A percentile compares a stretch with the other conserved stretches of the same genome.
Conservation (phyloP, 2,888 invertebrate genomes). For the Labia minor region DNA sequence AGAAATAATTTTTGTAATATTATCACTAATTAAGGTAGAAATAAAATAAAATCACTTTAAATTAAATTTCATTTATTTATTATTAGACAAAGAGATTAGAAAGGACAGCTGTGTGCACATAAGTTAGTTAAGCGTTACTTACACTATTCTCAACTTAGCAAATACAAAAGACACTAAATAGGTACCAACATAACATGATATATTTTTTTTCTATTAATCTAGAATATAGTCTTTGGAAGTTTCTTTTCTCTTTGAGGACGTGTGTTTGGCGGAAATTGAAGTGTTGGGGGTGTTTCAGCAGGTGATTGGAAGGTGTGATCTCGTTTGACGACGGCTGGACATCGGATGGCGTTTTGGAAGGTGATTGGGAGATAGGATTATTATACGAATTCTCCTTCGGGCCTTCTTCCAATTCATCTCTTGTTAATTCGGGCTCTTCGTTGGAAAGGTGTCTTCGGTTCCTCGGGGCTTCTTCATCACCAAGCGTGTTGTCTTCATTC, state of each 20-base stretch:
- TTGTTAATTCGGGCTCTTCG: background rate
- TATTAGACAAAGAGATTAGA: background rate
- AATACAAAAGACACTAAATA: background rate
- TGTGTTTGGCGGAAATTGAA: background rate
- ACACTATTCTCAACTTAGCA: background rate
- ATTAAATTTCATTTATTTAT: background rate
- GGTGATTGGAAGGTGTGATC: background rate
- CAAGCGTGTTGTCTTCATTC: background rate
- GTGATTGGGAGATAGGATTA: background rate
- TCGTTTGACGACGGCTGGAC: background rate
- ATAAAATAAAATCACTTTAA: background rate
- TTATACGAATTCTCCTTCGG: background rate
- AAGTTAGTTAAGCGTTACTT: background rate
- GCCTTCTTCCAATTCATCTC: background rate
- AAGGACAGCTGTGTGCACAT: background rate
- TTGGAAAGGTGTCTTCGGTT: background rate
- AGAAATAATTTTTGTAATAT: no score
- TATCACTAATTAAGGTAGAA: background rate
- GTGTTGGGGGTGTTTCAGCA: background rate
- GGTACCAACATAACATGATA: background rate
- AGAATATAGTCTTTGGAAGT: background rate
- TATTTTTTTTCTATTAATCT: background rate
- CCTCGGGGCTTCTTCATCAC: background rate
- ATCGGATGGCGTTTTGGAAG: background rate
- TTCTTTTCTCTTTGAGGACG: background rate